These are phyloP conservation scores for Ailurus styani DNA, from an alignment of 2,113 vertebrate genomes.

Conservation along the genomic window DNA sequence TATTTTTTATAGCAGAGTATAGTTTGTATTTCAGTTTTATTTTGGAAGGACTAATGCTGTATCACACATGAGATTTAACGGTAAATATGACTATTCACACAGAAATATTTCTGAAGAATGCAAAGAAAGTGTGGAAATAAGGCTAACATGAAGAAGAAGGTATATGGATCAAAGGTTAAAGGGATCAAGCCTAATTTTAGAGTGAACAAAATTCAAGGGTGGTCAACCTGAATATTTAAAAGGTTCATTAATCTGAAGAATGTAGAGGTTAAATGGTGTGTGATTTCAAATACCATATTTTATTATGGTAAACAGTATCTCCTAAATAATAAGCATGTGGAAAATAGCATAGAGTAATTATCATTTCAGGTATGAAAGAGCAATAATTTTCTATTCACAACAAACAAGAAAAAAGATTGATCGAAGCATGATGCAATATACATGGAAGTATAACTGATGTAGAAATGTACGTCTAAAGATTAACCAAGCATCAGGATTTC, in stretches of 20 bases:
- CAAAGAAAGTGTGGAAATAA: conserved; percentile 71
- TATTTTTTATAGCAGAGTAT: conserved; percentile 61
- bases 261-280: conserved; percentile 50
- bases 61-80: conserved; percentile 26
- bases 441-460: neutral
- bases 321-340: neutral
- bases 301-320: conserved; percentile 54
- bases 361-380: neutral
- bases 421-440: neutral
- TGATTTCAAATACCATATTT: conserved; percentile 40
- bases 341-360: neutral
- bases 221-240: conserved; percentile 64
- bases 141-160: conserved; percentile 43
- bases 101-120: conserved; percentile 70
- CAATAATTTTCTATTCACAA: neutral
- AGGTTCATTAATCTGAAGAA: conserved; percentile 65
- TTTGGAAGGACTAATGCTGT: neutral
- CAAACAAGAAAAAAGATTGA: neutral
- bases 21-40: conserved; percentile 73
- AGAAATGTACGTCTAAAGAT: neutral
- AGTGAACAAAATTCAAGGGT: conserved; percentile 76
- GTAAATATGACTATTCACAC: conserved; percentile 68
- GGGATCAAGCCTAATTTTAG: conserved; percentile 71
- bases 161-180: conserved; percentile 62
- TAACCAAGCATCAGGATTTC: neutral